Conservation (phyloP, 2,113 vertebrate genomes). For the Collichthys lucidus region DNA sequence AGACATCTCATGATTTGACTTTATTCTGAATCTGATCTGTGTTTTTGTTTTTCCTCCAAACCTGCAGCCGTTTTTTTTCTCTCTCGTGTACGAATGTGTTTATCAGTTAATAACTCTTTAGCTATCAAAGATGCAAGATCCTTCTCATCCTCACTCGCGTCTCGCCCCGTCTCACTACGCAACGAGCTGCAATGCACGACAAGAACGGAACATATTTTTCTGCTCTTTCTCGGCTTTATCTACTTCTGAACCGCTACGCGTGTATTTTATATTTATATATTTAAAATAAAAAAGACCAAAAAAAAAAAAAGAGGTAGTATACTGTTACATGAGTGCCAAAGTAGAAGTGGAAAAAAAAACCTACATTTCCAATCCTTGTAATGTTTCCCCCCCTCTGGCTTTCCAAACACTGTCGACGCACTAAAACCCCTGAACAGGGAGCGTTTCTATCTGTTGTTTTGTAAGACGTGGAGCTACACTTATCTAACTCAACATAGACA, state of each 20-base stretch:
- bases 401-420: constrained; percentile 40
- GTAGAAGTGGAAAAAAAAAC: constrained; percentile 63
- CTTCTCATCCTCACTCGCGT: constrained; percentile 5
- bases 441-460: constrained; percentile 58
- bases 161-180: constrained; percentile 33
- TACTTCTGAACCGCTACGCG: constrained; percentile 70
- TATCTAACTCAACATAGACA: constrained; percentile 27
- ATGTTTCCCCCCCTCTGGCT: constrained; percentile 22
- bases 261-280: constrained; percentile 78
- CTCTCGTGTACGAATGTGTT: constrained; percentile 53
- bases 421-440: constrained; percentile 31
- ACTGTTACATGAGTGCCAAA: constrained; percentile 84
- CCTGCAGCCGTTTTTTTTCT: constrained; percentile 32
- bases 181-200: constrained; percentile 71
- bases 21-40: constrained; percentile 11
- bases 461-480: constrained; percentile 41
- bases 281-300: constrained; percentile 25
- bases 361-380: constrained; percentile 62
- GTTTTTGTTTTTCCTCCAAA: constrained; percentile 22
- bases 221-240: constrained; percentile 61
- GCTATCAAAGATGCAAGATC: constrained; percentile 37
- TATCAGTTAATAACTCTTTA: constrained; percentile 48
- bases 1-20: constrained; percentile 45
- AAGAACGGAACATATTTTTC: constrained; percentile 61
- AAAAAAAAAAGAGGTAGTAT: constrained; percentile 55